Evolutionary conservation across 1,140 invertebrate species (phyloP), one percentile per base, ranked within the genome.

Genomic region (Micrasema minimum): DNA sequence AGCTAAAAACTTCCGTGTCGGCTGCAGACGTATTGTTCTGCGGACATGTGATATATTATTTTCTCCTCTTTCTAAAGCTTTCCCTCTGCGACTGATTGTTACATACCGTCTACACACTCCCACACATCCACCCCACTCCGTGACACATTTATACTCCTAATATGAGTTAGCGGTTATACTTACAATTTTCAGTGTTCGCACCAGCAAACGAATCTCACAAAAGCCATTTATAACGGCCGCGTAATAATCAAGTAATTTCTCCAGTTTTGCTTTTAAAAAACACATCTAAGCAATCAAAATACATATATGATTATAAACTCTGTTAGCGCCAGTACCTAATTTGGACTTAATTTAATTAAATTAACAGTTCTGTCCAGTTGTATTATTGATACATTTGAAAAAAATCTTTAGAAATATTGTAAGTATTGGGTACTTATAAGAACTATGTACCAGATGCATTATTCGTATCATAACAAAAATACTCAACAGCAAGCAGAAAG

Each of bases 11-110:
- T 51, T 51, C 31, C 18, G 6, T 43, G 66, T 68, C 66, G 43
- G 45, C 18, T 50, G 43, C 67, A 69, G 67, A 48, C 57, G 20
- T 69, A 57, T 69, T 69, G 66, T 69, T 69, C 66, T 26, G 23
- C 46, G 67, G 67, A 69, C 67, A 69, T 41, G 67, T 69, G 67
- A 69, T 69, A 53, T 69, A 69, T 69, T 62, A 69, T 69, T 69
- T 64, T 64, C 55, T 59, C 4, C 59, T 46, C 23, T 64, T 64
- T 50, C 23, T 18, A 37, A 20, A 51, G 26, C 46, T 14, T 51
- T 51, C 23, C 48, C 12, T 38, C 10, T 12, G 31, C 11, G 45
- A 41, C 1, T 46, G 26, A 26, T 48, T 46, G 38, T 14, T 46
- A 45, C 41, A 3, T 20, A 11, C 26, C 26, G 2, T 31, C 26